Percentiles rank a stretch among this genome's conserved stretches.
These are phyloP conservation scores for Podocnemis expansa DNA, from an alignment of 2,113 vertebrate species.

Conservation along the genomic window DNA sequence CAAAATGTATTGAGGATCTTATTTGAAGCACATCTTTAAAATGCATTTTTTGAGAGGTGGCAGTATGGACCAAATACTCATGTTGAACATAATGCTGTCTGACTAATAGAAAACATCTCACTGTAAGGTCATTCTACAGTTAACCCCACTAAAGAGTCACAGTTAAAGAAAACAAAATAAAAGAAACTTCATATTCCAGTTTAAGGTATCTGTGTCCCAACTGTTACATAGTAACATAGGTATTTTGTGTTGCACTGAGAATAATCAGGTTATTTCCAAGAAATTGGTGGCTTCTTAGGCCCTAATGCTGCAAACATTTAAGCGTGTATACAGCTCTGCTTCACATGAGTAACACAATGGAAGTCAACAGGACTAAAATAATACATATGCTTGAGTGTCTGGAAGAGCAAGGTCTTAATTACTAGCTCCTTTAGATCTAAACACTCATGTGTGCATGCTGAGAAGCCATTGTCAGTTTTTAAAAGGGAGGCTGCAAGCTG, in stretches of 20 bases:
- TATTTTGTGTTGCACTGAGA: not conserved
- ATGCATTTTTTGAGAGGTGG: not conserved
- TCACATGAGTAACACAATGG: not conserved
- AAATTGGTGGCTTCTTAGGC: not conserved
- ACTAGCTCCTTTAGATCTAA: not conserved
- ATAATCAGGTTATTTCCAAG: not conserved
- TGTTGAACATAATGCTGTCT: not conserved
- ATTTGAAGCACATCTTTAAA: not conserved
- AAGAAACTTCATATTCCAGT: not conserved
- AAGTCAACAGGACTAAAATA: not conserved
- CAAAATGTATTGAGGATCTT: not conserved
- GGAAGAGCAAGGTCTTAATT: not conserved
- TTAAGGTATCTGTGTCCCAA: not conserved
- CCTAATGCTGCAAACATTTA: not conserved
- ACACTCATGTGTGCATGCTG: not conserved
- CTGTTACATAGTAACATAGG: not conserved
- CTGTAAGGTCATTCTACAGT: not conserved
- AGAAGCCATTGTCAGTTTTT: not conserved
- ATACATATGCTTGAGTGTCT: not conserved
- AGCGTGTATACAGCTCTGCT: not conserved
- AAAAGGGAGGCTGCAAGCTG: not conserved
- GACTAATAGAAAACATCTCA: not conserved
- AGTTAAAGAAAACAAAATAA: not conserved
- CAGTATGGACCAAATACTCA: not conserved
- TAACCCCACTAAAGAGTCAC: not conserved